Conservation (phyloP, 2,888 invertebrate species). For the Didymodactylos carnosus region DNA sequence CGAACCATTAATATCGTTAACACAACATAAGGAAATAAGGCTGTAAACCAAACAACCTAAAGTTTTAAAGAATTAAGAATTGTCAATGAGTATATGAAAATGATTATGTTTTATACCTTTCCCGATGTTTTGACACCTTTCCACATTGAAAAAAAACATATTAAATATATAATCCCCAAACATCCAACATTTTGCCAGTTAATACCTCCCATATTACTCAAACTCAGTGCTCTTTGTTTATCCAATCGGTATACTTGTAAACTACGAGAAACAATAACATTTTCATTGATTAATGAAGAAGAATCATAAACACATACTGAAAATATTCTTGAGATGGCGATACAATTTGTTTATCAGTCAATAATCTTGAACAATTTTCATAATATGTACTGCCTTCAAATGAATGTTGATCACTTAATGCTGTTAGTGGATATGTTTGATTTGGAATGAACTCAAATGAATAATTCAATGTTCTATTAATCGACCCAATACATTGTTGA, state of each 20-base stretch:
- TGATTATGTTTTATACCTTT: conserved; percentile 48
- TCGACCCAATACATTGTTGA: background rate
- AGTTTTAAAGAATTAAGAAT: conserved; percentile 14
- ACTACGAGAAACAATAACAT: conserved; percentile 2
- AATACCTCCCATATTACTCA: conserved; percentile 69
- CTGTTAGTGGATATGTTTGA: too few relatives aligned
- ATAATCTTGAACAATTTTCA: background rate
- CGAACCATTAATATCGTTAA: conserved; percentile 68
- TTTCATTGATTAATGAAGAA: background rate
- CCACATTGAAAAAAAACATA: conserved; percentile 95
- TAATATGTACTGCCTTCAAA: background rate
- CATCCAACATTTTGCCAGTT: conserved; percentile 88
- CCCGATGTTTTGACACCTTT: conserved; percentile 95
- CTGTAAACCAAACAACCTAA: conserved; percentile 95
- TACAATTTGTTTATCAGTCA: background rate
- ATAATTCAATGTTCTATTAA: background rate
- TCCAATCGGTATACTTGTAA: conserved; percentile 18
- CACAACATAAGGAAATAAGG: conserved; percentile 88
- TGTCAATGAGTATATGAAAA: too few relatives aligned
- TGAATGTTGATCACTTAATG: background rate
- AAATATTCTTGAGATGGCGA: conserved; percentile 16
- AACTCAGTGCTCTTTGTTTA: conserved; percentile 41
- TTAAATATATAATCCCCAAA: conserved; percentile 72
- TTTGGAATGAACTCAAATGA: too few relatives aligned
- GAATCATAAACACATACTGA: background rate